Conservation (phyloP, 2,113 vertebrate species). For the Nasalis larvatus region DNA sequence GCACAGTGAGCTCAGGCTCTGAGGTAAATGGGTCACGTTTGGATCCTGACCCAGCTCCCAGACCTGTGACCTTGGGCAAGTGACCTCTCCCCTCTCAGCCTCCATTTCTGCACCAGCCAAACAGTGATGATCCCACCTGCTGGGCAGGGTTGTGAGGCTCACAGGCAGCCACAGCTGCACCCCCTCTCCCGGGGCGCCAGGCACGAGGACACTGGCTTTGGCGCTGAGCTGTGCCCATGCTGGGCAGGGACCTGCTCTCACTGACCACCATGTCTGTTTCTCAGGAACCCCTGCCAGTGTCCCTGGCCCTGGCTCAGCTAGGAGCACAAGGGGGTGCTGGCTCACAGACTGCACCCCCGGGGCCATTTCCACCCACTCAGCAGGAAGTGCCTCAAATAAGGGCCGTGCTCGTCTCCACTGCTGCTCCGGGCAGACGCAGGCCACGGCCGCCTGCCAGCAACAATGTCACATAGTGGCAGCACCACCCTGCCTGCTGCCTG, state of each 20-base stretch:
- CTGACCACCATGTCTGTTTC: background rate
- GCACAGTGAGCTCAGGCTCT: background rate
- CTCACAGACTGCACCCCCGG: background rate
- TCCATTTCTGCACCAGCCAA: background rate
- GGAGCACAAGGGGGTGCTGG: background rate
- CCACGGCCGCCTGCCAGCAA: slow-evolving; percentile 1
- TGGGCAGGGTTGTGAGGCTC: background rate
- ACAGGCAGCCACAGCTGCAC: background rate
- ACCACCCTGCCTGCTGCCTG: background rate
- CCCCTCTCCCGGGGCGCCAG: no score
- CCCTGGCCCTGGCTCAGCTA: background rate
- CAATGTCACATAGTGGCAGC: slow-evolving; percentile 65
- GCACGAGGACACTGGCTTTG: accelerated
- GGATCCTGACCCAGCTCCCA: background rate
- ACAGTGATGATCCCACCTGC: background rate
- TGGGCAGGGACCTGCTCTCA: background rate
- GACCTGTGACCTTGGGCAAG: background rate
- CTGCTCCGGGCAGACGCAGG: background rate
- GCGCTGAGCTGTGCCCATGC: background rate
- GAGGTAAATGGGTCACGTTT: background rate
- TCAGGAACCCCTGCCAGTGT: no score
- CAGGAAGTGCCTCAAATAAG: slow-evolving; percentile 46
- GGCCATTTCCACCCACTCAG: slow-evolving; percentile 44
- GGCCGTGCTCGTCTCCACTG: background rate
- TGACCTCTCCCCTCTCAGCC: background rate